A percentile compares a stretch with the other conserved stretches of the same genome.
These are phyloP conservation scores for Hemitrygon akajei DNA, from an alignment of 2,797 vertebrate species.

Conservation along the genomic window DNA sequence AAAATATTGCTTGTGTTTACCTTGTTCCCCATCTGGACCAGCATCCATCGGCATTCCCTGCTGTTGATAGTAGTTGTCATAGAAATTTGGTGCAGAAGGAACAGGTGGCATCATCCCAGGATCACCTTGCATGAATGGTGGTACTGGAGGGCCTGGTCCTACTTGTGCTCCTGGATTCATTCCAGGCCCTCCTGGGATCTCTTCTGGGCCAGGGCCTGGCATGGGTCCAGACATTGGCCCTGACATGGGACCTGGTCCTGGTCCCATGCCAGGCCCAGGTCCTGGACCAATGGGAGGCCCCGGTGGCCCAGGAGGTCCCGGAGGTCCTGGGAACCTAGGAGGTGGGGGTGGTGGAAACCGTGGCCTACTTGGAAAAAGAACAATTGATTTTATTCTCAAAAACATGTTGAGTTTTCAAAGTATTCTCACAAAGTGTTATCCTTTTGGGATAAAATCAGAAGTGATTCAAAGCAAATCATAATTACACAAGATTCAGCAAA, in stretches of 20 bases:
- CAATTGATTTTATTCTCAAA: background rate
- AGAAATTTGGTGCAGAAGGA: conserved; percentile 68
- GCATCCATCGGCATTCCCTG: conserved; percentile 72
- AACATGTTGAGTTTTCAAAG: background rate
- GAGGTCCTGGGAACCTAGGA: conserved; percentile 48
- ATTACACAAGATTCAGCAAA: background rate
- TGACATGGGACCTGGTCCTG: conserved; percentile 59
- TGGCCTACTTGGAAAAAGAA: conserved; percentile 19
- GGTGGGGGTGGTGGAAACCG: conserved; percentile 47
- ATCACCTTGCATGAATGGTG: conserved; percentile 69
- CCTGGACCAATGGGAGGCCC: conserved; percentile 60
- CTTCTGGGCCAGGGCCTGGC: conserved; percentile 55
- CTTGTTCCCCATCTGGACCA: conserved; percentile 58
- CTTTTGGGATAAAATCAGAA: background rate
- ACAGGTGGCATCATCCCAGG: conserved; percentile 66
- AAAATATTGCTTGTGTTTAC: conserved; percentile 48
- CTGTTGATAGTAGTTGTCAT: conserved; percentile 75
- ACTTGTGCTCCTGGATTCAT: conserved; percentile 71
- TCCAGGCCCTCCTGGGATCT: conserved; percentile 67
- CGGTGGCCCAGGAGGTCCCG: conserved; percentile 45
- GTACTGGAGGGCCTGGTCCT: conserved; percentile 70
- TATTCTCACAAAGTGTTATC: background rate
- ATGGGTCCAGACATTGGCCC: conserved; percentile 42
- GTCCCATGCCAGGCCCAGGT: conserved; percentile 49
- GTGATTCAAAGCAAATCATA: background rate